A percentile compares a stretch with the other conserved stretches of the same genome.
Evolutionary conservation across 2,888 invertebrate genomes (phyloP).

Genomic region (Omphaloscelis lunosa): DNA sequence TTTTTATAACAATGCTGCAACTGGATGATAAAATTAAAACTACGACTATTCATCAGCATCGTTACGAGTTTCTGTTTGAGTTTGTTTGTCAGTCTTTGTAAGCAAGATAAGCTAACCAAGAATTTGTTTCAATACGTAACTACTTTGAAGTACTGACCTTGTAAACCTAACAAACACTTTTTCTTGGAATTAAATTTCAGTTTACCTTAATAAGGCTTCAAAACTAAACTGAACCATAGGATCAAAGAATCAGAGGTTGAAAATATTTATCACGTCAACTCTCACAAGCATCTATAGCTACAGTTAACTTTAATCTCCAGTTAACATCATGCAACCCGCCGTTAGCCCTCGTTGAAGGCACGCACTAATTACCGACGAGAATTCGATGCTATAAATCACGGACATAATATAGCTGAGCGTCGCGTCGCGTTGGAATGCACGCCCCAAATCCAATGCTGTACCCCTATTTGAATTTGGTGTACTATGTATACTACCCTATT

Average conservation of each 20-base stretch:
- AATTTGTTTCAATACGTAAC: neutral
- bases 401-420: slow-evolving; percentile 88
- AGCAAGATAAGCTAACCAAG: neutral
- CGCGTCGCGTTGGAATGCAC: slow-evolving; percentile 85
- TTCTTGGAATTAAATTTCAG: neutral
- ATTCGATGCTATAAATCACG: slow-evolving; percentile 90
- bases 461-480: slow-evolving; percentile 81
- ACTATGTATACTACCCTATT: slow-evolving; percentile 27
- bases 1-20: neutral
- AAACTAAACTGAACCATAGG: neutral
- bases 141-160: neutral
- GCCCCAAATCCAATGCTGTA: slow-evolving; percentile 83
- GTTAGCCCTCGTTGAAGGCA: slow-evolving; percentile 79
- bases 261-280: neutral
- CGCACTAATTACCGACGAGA: slow-evolving; percentile 90
- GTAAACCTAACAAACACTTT: neutral
- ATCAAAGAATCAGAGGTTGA: no score
- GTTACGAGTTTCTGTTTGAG: neutral
- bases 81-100: neutral
- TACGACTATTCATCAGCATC: neutral
- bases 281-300: neutral
- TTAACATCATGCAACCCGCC: slow-evolving; percentile 62
- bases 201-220: neutral
- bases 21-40: neutral
- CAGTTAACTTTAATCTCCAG: slow-evolving; percentile 46